Evolutionary conservation across 2,797 vertebrate species (phyloP), one percentile per base, ranked within the genome.

Genomic region (Periparus ater): DNA sequence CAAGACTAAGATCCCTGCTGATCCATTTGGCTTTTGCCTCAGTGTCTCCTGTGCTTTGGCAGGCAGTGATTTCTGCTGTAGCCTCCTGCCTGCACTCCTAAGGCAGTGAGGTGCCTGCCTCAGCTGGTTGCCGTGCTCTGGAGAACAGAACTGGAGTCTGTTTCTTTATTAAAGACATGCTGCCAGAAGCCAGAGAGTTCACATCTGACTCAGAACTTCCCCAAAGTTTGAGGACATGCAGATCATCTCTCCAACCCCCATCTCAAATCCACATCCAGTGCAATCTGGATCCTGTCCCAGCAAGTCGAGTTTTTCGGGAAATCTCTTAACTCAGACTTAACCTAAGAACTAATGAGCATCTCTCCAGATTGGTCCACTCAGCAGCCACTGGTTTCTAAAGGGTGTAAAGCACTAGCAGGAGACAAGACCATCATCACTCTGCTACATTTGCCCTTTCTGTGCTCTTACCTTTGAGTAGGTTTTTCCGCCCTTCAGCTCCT

Each of bases 401-500:
- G 55, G 55, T 68, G 13, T 67, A 61, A 45, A 80, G 79, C 60
- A 76, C 67, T 58, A 75, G 55, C 32, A 89, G 85, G 48, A 94
- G 74, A 76, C 63, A 80, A 67, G 51, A 65, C 30, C 73, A 73
- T 77, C 42, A 70, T 7, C 20, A 5, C 42, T 18, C 88, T 85
- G 38, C 10, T 51, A 70, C 16, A 10, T 86, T 76, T 95, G 82
- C 4, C 32, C 50, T 79, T 70, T 88, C 62, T 55, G 21, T 80
- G 42, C 48, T 94, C 99, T 98, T 98, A 99, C 99, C 99, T 99
- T 99, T 80, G 98, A 98, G 93, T 98, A 99, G 5, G 99, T 96
- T 97, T 99, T 99, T 96, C 99, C 99, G 93, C 99, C 99, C 98
- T 99, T 99, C 95, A 99, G 98, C 97, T 99, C 99, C 99, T 99